A percentile compares a stretch with the other conserved stretches of the same genome.
phyloP scores from a whole-genome alignment of 2,888 invertebrate genomes.

The Lycocerus yunnanus region DNA sequence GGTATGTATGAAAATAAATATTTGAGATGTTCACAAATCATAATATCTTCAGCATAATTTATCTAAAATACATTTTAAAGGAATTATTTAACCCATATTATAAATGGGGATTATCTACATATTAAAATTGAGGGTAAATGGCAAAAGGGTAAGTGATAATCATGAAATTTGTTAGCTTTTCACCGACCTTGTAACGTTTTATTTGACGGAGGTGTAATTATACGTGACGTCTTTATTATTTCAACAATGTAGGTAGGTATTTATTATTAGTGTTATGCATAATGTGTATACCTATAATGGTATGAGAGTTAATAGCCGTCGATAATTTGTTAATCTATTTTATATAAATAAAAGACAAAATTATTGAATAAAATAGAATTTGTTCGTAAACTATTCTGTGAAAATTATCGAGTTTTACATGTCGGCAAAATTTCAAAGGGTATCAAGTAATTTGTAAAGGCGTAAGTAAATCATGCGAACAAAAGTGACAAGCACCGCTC shows the following conservation, averaged over 20 bases:
- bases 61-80: background rate
- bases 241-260: constrained; percentile 21
- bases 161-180: constrained; percentile 21
- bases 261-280: constrained; percentile 26
- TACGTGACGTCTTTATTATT: constrained; percentile 34
- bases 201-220: constrained; percentile 33
- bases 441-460: constrained; percentile 32
- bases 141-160: constrained; percentile 5
- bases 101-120: background rate
- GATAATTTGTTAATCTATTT: background rate
- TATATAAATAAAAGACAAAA: background rate
- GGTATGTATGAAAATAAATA: no score
- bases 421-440: constrained; percentile 27
- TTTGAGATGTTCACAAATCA: no score
- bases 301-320: background rate
- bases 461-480: constrained; percentile 32
- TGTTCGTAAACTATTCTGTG: constrained; percentile 18
- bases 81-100: background rate
- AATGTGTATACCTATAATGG: no score
- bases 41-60: background rate
- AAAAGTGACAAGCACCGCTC: constrained; percentile 32
- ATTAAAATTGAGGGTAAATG: constrained; percentile 18
- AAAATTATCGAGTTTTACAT: constrained; percentile 16
- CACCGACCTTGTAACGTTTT: constrained; percentile 33
- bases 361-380: background rate